phyloP scores from a whole-genome alignment of 2,113 vertebrate species.

The Thamnophis sirtalis region DNA sequence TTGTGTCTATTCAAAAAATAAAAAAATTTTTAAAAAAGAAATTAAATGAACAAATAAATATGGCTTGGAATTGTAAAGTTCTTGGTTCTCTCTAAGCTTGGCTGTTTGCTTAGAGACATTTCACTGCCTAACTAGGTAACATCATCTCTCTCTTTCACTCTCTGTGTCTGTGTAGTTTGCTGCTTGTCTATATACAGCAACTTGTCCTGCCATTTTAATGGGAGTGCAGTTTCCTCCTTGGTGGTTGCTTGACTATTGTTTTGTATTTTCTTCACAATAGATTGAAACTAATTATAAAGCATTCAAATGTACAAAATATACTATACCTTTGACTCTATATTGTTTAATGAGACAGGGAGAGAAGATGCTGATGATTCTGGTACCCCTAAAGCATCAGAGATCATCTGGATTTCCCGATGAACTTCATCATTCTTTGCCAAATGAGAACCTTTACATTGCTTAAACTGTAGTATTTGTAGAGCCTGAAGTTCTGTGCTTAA shows the following conservation, averaged over 20 bases:
- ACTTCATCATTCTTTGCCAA: constrained; percentile 63
- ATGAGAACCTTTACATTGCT: constrained; percentile 54
- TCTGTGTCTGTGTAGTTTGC: background rate
- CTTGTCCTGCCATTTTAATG: background rate
- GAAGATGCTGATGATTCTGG: constrained; percentile 60
- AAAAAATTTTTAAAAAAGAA: too few species aligned
- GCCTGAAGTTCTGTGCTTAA: constrained; percentile 93
- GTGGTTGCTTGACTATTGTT: background rate
- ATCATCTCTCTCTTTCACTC: background rate
- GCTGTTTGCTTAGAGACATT: background rate
- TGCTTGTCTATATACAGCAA: background rate
- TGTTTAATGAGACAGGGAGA: constrained; percentile 63
- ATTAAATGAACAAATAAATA: background rate
- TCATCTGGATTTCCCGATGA: constrained; percentile 72
- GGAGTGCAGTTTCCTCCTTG: background rate
- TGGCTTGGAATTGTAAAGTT: background rate
- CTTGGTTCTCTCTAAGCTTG: background rate
- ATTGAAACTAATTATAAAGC: background rate
- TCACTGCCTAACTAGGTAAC: background rate
- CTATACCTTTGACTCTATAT: constrained; percentile 80
- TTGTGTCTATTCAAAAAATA: too few species aligned
- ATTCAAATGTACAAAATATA: background rate
- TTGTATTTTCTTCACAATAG: background rate
- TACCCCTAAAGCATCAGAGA: constrained; percentile 76
- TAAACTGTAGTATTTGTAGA: constrained; percentile 79